Evolutionary conservation across 2,113 vertebrate species (phyloP).

Genomic region (Lepus europaeus): DNA sequence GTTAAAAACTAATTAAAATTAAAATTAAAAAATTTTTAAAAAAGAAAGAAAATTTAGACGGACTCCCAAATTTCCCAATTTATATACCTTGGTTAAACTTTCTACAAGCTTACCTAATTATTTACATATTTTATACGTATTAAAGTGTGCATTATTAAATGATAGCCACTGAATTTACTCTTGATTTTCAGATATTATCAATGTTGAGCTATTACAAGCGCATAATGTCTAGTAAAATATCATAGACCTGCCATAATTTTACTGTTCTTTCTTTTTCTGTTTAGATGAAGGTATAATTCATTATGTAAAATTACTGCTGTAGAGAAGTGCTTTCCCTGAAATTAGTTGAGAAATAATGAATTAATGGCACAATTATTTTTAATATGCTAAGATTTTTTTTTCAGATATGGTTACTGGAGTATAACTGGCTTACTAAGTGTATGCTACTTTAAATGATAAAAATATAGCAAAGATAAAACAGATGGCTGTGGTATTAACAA

Average conservation of each 20-base stretch:
- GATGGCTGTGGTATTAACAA: neutral
- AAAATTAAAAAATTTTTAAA: neutral
- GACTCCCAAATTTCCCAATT: constrained; percentile 58
- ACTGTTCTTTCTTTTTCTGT: constrained; percentile 48
- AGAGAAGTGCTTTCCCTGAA: constrained; percentile 43
- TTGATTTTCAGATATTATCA: constrained; percentile 58
- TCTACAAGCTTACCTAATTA: constrained; percentile 65
- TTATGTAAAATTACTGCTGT: constrained; percentile 33
- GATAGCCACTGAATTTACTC: constrained; percentile 72
- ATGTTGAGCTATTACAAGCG: constrained; percentile 62
- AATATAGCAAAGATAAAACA: constrained; percentile 46
- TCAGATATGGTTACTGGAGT: constrained; percentile 30
- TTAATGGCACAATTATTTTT: constrained; percentile 44
- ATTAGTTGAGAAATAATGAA: constrained; percentile 45
- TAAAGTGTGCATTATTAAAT: constrained; percentile 83
- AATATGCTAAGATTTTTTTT: neutral
- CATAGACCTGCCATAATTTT: constrained; percentile 44
- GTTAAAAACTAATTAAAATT: no score
- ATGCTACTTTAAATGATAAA: constrained; percentile 37
- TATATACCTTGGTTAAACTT: constrained; percentile 68
- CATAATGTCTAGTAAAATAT: constrained; percentile 42
- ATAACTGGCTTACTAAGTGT: constrained; percentile 15
- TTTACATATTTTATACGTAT: constrained; percentile 74
- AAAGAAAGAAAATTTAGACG: constrained; percentile 64
- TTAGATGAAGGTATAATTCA: constrained; percentile 39